These are phyloP conservation scores for Porites rus DNA, from an alignment of 92 coral and sea anemone species.

Conservation along the genomic window DNA sequence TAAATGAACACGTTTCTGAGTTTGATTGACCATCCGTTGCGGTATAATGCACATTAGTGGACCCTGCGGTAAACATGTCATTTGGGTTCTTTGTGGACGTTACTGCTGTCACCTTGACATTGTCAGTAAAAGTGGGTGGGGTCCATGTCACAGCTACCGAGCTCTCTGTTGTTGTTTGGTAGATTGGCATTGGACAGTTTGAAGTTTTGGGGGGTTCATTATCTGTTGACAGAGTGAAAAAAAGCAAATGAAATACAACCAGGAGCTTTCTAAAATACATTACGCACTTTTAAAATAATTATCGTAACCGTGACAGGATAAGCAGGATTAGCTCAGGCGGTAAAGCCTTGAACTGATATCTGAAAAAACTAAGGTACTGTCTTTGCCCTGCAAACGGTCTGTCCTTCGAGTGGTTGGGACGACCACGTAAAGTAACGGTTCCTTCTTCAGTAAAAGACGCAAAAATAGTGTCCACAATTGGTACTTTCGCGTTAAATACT, in stretches of 20 bases:
- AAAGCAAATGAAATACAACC: not conserved
- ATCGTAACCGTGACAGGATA: too few relatives aligned
- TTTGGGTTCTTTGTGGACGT: constrained; percentile 68
- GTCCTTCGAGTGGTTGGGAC: too few relatives aligned
- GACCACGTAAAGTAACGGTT: too few relatives aligned
- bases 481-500: too few relatives aligned
- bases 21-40: constrained; percentile 66
- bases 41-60: constrained; percentile 49
- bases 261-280: too few relatives aligned
- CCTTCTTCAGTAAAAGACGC: too few relatives aligned
- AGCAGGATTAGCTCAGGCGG: too few relatives aligned
- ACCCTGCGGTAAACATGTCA: constrained; percentile 64
- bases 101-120: constrained; percentile 60
- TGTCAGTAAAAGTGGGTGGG: constrained; percentile 79
- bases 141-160: constrained; percentile 72
- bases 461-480: too few relatives aligned
- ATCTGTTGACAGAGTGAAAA: constrained; percentile 42
- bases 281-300: too few relatives aligned
- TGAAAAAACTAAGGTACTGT: too few relatives aligned
- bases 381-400: too few relatives aligned
- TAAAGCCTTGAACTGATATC: too few relatives aligned
- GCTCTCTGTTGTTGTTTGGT: constrained; percentile 27
- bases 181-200: constrained; percentile 65
- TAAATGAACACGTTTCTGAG: constrained; percentile 50
- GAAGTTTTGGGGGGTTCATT: constrained; percentile 61